A percentile compares a stretch with the other conserved stretches of the same genome.
phyloP scores from a whole-genome alignment of 2,113 vertebrate genomes.

The Cyprinus carpio region DNA sequence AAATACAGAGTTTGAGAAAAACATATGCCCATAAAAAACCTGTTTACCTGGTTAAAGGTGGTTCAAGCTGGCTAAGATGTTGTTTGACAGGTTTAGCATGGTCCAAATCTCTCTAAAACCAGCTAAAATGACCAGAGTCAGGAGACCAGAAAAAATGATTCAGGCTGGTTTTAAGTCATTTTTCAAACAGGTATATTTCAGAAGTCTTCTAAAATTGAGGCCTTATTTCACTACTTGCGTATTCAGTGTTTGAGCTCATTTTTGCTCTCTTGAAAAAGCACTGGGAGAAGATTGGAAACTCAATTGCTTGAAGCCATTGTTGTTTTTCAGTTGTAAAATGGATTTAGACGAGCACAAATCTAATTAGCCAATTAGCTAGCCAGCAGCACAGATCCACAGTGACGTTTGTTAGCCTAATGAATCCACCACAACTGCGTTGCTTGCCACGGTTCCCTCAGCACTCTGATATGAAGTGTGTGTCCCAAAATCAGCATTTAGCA shows the following conservation, averaged over 20 bases:
- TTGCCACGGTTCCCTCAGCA: not conserved
- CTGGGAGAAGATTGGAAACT: slow-evolving; percentile 9
- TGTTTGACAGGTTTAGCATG: not conserved
- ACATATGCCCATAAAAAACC: not conserved
- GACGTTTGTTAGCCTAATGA: slow-evolving; percentile 22
- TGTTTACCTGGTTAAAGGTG: not conserved
- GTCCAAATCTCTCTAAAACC: not conserved
- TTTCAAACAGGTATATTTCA: not conserved
- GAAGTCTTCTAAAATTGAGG: not conserved
- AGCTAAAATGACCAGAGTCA: not conserved
- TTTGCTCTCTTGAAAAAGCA: not conserved
- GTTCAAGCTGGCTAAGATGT: not conserved
- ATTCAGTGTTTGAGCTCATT: not conserved
- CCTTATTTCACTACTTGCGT: not conserved
- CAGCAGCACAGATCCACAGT: slow-evolving; percentile 8
- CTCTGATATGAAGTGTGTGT: not conserved
- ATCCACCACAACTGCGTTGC: not conserved
- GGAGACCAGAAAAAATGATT: not conserved
- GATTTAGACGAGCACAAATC: slow-evolving; percentile 29
- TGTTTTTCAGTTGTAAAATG: slow-evolving; percentile 30
- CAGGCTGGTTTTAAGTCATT: not conserved
- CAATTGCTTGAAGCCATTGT: slow-evolving; percentile 19
- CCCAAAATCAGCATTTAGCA: slow-evolving; percentile 19
- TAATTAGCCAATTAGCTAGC: slow-evolving; percentile 33
- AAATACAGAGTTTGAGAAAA: not conserved